Evolutionary conservation across 2,113 vertebrate genomes (phyloP), one percentile per base, ranked within the genome.

Genomic region (Macquaria ambigua): DNA sequence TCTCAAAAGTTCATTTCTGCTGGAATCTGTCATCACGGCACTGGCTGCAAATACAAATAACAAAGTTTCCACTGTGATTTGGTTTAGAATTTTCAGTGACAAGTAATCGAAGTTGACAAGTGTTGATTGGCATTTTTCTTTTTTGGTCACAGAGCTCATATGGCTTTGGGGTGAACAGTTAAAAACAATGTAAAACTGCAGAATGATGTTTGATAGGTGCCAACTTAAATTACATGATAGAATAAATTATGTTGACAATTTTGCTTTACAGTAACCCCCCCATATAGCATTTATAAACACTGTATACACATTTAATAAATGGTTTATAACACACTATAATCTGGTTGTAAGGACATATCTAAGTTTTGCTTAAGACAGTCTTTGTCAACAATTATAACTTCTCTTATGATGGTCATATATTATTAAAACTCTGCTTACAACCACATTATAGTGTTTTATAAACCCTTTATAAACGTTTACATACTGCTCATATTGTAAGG

Each of bases 1-100:
- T 68, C 79, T 81, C 83, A 79, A 62, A 80, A 58, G 85, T 81
- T 83, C 58, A 75, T 56, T 86, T 88, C 77, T 78, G 61, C 81
- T 72, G 69, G 73, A 81, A 82, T 88, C 48, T 74, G 66, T 52
- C 64, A 34, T 56, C 70, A 46, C 61, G 34, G n/a, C 10, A 18
- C 73, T 46, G 59, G 77, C 71, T 77, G 66, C 70, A 61, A 77
- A 83, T 15, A 20, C 34, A 61, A 37, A 56, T 4, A 6, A 28
- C 14, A 21, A 41, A 46, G 23, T 63, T 82, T 68, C 74, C 70
- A 31, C 48, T 63, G 34, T 52, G 43, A 41, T 62, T 76, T 11
- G 14, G 48, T 68, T 50, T 58, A 1, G 9, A 31, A 31, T 59
- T 28, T 18, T 15, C 48, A 46, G 12, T 8, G 6, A 61, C n/a